A percentile compares a stretch with the other conserved stretches of the same genome.
These are phyloP conservation scores for Acropternis orthonyx DNA, from an alignment of 2,797 vertebrate genomes.

Conservation along the genomic window DNA sequence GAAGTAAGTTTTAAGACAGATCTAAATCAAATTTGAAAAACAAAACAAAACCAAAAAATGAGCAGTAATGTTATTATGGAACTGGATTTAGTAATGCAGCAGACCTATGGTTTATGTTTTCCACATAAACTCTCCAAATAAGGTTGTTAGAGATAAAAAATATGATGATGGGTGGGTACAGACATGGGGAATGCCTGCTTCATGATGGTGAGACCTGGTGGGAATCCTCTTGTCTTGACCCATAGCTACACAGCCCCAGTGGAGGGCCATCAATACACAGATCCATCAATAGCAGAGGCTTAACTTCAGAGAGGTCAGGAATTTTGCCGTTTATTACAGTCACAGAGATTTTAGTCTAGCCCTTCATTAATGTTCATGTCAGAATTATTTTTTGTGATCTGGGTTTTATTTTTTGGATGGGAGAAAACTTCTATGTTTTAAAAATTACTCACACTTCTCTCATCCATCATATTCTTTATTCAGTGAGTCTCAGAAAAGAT, in stretches of 20 bases:
- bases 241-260: neutral
- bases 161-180: neutral
- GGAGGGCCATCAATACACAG: too few relatives aligned
- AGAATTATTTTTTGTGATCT: neutral
- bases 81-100: neutral
- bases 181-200: neutral
- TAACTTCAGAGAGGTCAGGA: neutral
- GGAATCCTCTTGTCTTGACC: neutral
- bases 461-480: neutral
- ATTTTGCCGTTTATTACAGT: neutral
- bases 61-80: neutral
- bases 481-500: neutral
- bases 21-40: neutral
- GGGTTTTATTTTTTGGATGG: neutral
- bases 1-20: neutral
- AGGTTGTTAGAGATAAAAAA: neutral
- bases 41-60: neutral
- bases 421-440: neutral
- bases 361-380: neutral
- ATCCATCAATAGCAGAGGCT: neutral
- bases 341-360: neutral
- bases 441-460: accelerated
- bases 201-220: neutral
- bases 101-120: neutral
- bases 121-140: neutral